Evolutionary conservation across 2,797 vertebrate genomes (phyloP).

Genomic region (Coilia nasus): DNA sequence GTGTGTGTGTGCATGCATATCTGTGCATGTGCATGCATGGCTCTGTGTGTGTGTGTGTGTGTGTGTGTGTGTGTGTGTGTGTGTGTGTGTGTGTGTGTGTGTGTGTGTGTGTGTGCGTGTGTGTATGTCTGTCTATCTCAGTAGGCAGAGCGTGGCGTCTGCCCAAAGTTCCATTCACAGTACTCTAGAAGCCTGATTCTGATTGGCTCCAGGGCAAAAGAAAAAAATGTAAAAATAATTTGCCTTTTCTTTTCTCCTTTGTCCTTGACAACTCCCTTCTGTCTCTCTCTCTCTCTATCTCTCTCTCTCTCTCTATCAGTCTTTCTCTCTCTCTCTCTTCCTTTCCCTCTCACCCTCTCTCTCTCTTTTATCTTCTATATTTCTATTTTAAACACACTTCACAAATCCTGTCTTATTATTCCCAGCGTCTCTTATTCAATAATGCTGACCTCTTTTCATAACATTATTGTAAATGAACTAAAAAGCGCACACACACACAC

Average conservation of each 20-base stretch:
- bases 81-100: not conserved
- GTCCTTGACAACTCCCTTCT: slow-evolving; percentile 63
- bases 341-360: not conserved
- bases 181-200: slow-evolving; percentile 41
- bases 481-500: not conserved
- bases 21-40: not conserved
- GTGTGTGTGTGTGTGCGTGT: not conserved
- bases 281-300: slow-evolving; percentile 27
- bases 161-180: slow-evolving; percentile 24
- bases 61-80: not conserved
- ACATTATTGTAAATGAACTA: slow-evolving; percentile 22
- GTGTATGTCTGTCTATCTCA: not conserved
- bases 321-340: not conserved
- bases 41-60: not conserved
- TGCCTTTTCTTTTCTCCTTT: slow-evolving; percentile 50
- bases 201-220: slow-evolving; percentile 50
- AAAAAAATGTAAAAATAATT: slow-evolving; percentile 53
- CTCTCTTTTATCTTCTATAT: not conserved
- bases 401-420: slow-evolving; percentile 10
- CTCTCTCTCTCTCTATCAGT: no score
- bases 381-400: no score
- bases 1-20: not conserved
- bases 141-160: not conserved
- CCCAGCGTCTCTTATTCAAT: slow-evolving; percentile 6
- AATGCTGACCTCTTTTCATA: slow-evolving; percentile 38